phyloP scores from a whole-genome alignment of 2,888 invertebrate genomes.

The Rotaria magnacalcarata region DNA sequence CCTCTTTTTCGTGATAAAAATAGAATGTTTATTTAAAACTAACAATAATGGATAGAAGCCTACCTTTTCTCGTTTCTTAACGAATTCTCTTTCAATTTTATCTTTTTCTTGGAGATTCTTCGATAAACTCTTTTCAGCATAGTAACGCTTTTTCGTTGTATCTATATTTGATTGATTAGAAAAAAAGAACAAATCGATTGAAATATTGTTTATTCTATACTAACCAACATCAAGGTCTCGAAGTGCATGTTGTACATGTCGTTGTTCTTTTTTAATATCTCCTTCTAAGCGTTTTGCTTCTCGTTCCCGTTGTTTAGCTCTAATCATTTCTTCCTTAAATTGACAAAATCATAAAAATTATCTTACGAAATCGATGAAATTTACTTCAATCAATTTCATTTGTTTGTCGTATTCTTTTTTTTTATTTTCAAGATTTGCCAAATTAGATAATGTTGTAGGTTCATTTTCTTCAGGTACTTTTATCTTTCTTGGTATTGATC shows the following conservation, averaged over 20 bases:
- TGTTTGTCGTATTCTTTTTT: slow-evolving; percentile 53
- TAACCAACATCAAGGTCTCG: slow-evolving; percentile 56
- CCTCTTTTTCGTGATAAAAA: background rate
- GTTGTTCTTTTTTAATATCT: slow-evolving; percentile 57
- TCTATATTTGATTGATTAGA: background rate
- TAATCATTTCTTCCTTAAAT: slow-evolving; percentile 58
- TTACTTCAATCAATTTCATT: slow-evolving; percentile 56
- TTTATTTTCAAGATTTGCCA: slow-evolving; percentile 51
- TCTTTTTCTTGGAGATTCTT: slow-evolving; percentile 54
- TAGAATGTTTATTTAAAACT: too few relatives aligned
- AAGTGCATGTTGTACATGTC: slow-evolving; percentile 53
- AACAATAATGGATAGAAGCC: slow-evolving; percentile 37
- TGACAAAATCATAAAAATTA: background rate
- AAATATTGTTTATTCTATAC: slow-evolving; percentile 33
- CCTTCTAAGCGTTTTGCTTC: slow-evolving; percentile 56
- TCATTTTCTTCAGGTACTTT: slow-evolving; percentile 9
- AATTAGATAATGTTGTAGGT: slow-evolving; percentile 16
- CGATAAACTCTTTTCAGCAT: slow-evolving; percentile 44
- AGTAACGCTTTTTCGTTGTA: slow-evolving; percentile 36
- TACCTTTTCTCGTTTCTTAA: slow-evolving; percentile 55
- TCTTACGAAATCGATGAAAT: background rate
- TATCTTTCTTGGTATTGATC: background rate
- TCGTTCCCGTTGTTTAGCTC: slow-evolving; percentile 57
- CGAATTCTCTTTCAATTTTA: slow-evolving; percentile 51
- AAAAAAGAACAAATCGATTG: background rate